A percentile compares a stretch with the other conserved stretches of the same genome.
Evolutionary conservation across 2,888 invertebrate genomes (phyloP).

Genomic region (Monoplex corrugatus): DNA sequence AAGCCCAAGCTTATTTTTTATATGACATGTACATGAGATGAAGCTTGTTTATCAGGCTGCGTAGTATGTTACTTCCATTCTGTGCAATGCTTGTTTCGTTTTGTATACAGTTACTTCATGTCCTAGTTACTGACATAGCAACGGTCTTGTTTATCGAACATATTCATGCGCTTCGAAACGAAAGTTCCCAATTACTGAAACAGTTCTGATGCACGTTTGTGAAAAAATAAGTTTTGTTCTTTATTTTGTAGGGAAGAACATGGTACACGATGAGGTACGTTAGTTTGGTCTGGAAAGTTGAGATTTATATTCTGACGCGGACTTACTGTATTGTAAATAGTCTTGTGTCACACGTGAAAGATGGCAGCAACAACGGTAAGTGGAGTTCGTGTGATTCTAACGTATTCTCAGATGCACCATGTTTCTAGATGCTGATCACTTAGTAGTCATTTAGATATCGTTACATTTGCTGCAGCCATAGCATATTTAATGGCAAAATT

Average conservation of each 20-base stretch:
- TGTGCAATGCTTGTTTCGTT: too few species aligned
- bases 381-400: too few species aligned
- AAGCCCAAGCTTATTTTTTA: too few species aligned
- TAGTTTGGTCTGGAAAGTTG: background rate
- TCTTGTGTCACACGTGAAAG: conserved; percentile 1
- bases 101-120: background rate
- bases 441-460: too few species aligned
- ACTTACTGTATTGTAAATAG: background rate
- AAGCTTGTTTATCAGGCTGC: too few species aligned
- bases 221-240: background rate
- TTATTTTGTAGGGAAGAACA: too few species aligned
- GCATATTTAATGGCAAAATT: too few species aligned
- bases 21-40: too few species aligned
- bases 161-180: conserved; percentile 7
- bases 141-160: conserved; percentile 13
- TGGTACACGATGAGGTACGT: background rate
- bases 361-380: conserved; percentile 15
- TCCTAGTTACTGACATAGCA: conserved; percentile 39
- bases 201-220: background rate
- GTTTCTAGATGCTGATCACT: too few species aligned
- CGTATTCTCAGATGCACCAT: too few species aligned
- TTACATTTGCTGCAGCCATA: too few species aligned
- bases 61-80: background rate
- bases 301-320: background rate
- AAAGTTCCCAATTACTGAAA: background rate